Conservation (phyloP, 2,113 vertebrate genomes). For the Probosciger aterrimus region DNA sequence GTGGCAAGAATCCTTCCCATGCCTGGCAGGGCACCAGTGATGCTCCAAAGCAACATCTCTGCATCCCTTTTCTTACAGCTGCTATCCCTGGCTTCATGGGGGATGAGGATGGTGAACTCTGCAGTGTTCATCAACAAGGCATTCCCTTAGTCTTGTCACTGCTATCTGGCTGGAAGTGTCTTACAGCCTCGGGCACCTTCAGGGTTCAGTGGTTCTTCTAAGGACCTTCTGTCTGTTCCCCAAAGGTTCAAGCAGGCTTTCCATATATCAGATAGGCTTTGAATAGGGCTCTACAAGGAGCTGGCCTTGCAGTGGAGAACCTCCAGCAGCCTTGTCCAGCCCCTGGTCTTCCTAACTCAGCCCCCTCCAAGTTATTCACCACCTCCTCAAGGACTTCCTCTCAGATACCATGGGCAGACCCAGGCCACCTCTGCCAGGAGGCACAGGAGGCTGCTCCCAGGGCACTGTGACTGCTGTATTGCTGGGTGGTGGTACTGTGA, state of each 20-base stretch:
- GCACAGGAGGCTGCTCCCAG: rapidly evolving
- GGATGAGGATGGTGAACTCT: neutral
- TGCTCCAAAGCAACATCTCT: neutral
- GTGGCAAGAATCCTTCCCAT: neutral
- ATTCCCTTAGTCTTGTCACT: neutral
- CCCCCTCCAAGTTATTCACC: neutral
- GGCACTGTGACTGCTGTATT: neutral
- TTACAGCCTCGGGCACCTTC: neutral
- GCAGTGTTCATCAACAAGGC: neutral
- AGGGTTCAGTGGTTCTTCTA: neutral
- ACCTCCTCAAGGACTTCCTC: neutral
- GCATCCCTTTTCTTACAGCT: neutral
- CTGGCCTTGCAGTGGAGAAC: neutral
- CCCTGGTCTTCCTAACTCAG: neutral
- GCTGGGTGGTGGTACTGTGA: neutral
- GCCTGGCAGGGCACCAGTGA: neutral
- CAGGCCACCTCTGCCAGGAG: neutral
- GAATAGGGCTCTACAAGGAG: rapidly evolving
- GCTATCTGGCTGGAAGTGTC: neutral
- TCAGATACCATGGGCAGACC: rapidly evolving
- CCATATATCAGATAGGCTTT: neutral
- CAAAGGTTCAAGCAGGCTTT: neutral
- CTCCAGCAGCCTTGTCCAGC: neutral
- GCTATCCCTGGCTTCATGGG: neutral
- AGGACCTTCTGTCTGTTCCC: neutral